Conservation (phyloP, 1,140 invertebrate genomes). For the Trichomalopsis sarcophagae region DNA sequence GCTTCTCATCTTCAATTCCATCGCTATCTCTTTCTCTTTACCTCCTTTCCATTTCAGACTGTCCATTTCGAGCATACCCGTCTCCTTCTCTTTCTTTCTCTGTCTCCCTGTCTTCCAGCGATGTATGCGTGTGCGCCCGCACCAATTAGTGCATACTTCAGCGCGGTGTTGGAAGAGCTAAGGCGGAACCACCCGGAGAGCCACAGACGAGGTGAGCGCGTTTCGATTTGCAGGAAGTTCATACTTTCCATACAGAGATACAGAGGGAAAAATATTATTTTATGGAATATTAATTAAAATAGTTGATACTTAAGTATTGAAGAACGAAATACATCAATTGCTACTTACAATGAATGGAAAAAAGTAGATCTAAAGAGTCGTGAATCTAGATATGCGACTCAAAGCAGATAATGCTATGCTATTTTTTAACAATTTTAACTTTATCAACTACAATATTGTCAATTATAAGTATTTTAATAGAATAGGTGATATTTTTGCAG, state of each 20-base stretch:
- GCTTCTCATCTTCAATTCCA: slow-evolving; percentile 48
- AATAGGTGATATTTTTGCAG: background rate
- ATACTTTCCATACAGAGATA: background rate
- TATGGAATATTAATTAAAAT: no score
- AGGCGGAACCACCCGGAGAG: slow-evolving; percentile 34
- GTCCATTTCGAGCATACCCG: slow-evolving; percentile 42
- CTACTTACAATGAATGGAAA: no score
- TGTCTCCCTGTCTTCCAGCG: slow-evolving; percentile 40
- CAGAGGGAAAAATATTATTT: background rate
- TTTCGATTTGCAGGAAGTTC: slow-evolving; percentile 21
- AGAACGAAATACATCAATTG: no score
- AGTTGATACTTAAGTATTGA: no score
- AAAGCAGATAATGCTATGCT: no score
- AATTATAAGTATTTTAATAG: background rate
- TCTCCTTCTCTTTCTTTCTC: slow-evolving; percentile 12
- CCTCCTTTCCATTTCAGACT: slow-evolving; percentile 45
- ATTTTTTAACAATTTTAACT: no score
- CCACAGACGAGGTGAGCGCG: background rate
- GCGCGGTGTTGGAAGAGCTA: slow-evolving; percentile 55
- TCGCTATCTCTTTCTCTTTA: slow-evolving; percentile 34
- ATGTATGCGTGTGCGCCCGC: slow-evolving; percentile 55
- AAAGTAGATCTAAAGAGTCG: no score
- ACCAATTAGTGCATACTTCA: slow-evolving; percentile 72
- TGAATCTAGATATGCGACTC: no score
- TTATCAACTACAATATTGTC: no score